phyloP scores from a whole-genome alignment of 2,113 vertebrate genomes.

The Scartelaos histophorus region DNA sequence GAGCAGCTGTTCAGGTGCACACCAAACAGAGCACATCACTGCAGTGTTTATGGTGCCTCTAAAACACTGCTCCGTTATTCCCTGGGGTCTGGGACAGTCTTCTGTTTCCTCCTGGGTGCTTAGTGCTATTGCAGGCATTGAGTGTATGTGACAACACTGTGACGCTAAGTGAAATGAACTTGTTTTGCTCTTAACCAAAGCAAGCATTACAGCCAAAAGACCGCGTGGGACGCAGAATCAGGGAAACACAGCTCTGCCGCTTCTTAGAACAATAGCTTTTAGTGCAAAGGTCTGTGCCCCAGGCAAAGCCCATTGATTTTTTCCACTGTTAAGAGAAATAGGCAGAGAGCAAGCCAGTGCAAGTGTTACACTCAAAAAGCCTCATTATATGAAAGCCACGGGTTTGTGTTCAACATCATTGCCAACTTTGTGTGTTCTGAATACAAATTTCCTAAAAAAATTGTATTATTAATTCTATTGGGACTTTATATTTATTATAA shows the following conservation, averaged over 20 bases:
- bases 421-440: conserved; percentile 9
- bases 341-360: conserved; percentile 17
- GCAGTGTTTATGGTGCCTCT: conserved; percentile 20
- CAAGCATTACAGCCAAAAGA: conserved; percentile 36
- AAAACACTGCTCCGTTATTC: conserved; percentile 22
- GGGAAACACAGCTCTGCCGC: conserved; percentile 33
- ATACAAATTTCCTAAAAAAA: background rate
- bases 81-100: background rate
- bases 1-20: conserved; percentile 50
- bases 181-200: conserved; percentile 32
- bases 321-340: conserved; percentile 52
- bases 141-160: conserved; percentile 5
- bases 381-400: conserved; percentile 38
- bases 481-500: background rate
- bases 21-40: conserved; percentile 22
- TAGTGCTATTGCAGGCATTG: background rate
- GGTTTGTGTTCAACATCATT: conserved; percentile 19
- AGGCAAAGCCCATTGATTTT: conserved; percentile 69
- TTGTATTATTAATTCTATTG: background rate
- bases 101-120: background rate
- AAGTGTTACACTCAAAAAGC: conserved; percentile 24
- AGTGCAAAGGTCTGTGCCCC: conserved; percentile 66
- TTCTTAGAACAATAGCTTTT: conserved; percentile 68
- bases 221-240: conserved; percentile 26
- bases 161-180: conserved; percentile 33